Base-by-base conservation (phyloP, 2,113 vertebrate species). In the Ceyx cyanopectus region DNA sequence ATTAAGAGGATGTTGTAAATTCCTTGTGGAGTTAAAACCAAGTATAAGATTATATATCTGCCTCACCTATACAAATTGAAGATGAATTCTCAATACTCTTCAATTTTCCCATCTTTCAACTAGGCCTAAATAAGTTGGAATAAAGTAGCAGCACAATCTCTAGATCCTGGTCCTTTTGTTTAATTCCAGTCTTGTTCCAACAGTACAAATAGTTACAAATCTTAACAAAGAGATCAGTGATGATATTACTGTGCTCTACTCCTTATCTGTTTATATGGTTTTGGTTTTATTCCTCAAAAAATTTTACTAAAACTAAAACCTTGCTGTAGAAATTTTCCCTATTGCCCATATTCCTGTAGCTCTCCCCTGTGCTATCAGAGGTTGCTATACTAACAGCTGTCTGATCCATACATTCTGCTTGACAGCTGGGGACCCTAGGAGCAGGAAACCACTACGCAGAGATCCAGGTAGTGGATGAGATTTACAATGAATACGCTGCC, bases 401-500 rank as follows among this genome's bases (percentile, higher is more conserved):
- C 65, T 96, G 43, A 94, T 87, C 18, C 5, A 3, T 79, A 10
- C 93, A 30, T 93, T 93, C 61, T 85, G 22, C 6, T 97, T 97
- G 91, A 61, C 94, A 99, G 99, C 93, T 99, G 63, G 99, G 99
- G 9, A 99, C 99, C 8, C 97, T 99, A 87, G 99, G 99, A 90
- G 99, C 99, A 1, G 99, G 99, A 73, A 99, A 99, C 94, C 99
- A 99, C 94, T 99, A 99, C 7, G 98, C 98, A 0, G 99, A 99
- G 97, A 99, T 99, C 95, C 99, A 99, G 96, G 99, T 99, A 62
- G 99, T 99, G 80, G 99, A 99, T 67, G 99, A 99, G 83, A 99
- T 99, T 97, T 99, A 98, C 94, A 98, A 99, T 6, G 98, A 99
- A 26, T 99, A 99, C 0, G 99, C 99, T 9, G 99, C 99, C 48